phyloP scores from a whole-genome alignment of 2,113 vertebrate species.

The Synchiropus splendidus region DNA sequence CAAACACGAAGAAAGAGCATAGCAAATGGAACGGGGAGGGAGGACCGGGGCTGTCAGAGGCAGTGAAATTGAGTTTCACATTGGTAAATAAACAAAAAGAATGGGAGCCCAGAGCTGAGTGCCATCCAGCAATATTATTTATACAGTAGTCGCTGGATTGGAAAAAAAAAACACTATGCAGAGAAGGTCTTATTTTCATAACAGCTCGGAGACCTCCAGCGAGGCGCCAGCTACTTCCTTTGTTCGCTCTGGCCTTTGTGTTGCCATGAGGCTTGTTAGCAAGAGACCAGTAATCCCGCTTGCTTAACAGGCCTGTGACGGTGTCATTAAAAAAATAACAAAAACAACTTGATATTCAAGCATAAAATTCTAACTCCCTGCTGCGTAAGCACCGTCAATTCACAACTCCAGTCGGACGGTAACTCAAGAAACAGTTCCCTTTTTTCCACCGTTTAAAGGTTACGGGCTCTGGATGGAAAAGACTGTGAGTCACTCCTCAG shows the following conservation, averaged over 20 bases:
- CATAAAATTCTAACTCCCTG: slow-evolving; percentile 4
- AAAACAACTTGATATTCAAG: slow-evolving; percentile 13
- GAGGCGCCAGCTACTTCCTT: slow-evolving; percentile 32
- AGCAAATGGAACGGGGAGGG: slow-evolving; percentile 26
- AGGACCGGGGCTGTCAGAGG: slow-evolving; percentile 28
- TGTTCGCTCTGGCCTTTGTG: slow-evolving; percentile 45
- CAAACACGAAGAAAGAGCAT: slow-evolving; percentile 12
- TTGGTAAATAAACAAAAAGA: slow-evolving; percentile 54
- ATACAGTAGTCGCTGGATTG: slow-evolving; percentile 49
- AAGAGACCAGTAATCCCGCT: slow-evolving; percentile 38
- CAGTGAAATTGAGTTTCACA: slow-evolving; percentile 51
- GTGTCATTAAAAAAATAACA: slow-evolving; percentile 14
- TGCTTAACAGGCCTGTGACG: slow-evolving; percentile 27
- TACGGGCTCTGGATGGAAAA: too few relatives aligned
- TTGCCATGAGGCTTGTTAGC: slow-evolving; percentile 46
- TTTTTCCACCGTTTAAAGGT: too few relatives aligned
- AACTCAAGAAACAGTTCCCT: too few relatives aligned
- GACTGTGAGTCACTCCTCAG: too few relatives aligned
- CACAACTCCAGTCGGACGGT: too few relatives aligned
- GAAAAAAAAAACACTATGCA: slow-evolving; percentile 39
- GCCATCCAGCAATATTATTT: slow-evolving; percentile 46
- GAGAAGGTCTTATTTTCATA: slow-evolving; percentile 44
- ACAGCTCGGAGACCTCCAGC: slow-evolving; percentile 35
- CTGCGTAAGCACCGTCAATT: slow-evolving; percentile 19
- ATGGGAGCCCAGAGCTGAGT: slow-evolving; percentile 30